Percentiles rank a stretch among this genome's conserved stretches.
Evolutionary conservation across 2,797 vertebrate species (phyloP).

Genomic region (Enteromius paludinosus): DNA sequence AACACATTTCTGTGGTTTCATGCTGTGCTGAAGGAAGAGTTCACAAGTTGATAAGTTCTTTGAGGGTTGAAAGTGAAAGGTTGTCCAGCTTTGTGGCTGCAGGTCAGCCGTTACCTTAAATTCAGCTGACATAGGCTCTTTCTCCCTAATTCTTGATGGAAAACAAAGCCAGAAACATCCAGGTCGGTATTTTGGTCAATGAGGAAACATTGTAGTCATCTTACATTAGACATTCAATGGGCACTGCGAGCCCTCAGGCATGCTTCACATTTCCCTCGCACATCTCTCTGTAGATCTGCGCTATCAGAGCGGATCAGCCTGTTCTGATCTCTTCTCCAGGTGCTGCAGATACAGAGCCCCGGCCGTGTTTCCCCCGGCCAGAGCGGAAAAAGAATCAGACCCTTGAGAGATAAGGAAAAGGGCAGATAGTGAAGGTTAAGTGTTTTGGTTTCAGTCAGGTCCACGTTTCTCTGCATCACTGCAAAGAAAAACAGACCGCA

Average conservation of each 20-base stretch:
- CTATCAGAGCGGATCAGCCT: conserved; percentile 35
- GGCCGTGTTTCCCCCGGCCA: conserved; percentile 34
- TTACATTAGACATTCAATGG: conserved; percentile 21
- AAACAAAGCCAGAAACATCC: not conserved
- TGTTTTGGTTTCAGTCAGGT: conserved; percentile 42
- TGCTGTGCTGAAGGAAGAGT: not conserved
- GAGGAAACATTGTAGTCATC: conserved; percentile 8
- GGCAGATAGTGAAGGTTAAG: conserved; percentile 48
- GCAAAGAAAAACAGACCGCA: not conserved
- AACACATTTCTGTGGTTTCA: not conserved
- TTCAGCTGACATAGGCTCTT: not conserved
- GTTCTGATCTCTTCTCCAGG: conserved; percentile 39
- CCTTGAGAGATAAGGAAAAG: conserved; percentile 25
- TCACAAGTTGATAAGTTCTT: conserved; percentile 3
- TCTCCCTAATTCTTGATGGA: not conserved
- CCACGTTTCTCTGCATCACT: not conserved
- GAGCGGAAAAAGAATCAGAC: conserved; percentile 20
- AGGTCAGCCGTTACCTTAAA: not conserved
- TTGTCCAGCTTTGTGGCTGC: not conserved
- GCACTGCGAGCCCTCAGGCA: not conserved
- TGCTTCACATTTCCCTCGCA: conserved; percentile 34
- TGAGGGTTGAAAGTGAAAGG: not conserved
- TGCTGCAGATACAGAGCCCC: conserved; percentile 21
- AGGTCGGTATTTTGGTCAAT: not conserved
- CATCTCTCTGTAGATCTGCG: conserved; percentile 38